These are phyloP conservation scores for Alauda arvensis DNA, from an alignment of 2,797 vertebrate genomes.

Conservation along the genomic window DNA sequence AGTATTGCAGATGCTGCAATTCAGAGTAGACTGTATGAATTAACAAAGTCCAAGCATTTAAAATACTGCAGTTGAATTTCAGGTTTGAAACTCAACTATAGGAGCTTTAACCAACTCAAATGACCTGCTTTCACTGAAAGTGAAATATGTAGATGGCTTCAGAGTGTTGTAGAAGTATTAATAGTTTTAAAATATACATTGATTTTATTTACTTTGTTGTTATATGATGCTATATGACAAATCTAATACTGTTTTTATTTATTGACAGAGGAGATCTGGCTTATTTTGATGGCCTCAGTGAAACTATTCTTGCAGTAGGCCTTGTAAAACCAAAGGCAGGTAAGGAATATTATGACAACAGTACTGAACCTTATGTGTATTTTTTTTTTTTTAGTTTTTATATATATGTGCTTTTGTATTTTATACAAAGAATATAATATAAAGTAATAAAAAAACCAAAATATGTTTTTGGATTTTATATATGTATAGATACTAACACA, in stretches of 20 bases:
- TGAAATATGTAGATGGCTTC: background rate
- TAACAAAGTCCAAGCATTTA: background rate
- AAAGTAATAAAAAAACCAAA: background rate
- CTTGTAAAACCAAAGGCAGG: slow-evolving; percentile 94
- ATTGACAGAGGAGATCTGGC: slow-evolving; percentile 87
- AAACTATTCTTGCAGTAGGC: slow-evolving; percentile 94
- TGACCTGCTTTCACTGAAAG: background rate
- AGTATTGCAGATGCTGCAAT: background rate
- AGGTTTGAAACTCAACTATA: background rate
- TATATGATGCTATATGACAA: background rate
- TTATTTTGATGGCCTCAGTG: slow-evolving; percentile 97
- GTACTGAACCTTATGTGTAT: background rate
- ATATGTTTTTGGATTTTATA: background rate
- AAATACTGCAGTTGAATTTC: background rate
- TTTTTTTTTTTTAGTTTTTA: background rate
- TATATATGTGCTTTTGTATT: fast-evolving
- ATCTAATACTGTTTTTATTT: background rate
- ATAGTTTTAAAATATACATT: background rate
- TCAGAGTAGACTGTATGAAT: background rate
- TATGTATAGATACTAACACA: fast-evolving
- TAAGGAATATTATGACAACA: slow-evolving; percentile 54
- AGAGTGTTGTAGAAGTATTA: background rate
- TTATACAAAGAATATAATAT: background rate
- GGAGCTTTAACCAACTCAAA: background rate
- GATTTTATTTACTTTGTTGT: background rate